Conservation (phyloP, 2,113 vertebrate species). For the Cynoglossus semilaevis region DNA sequence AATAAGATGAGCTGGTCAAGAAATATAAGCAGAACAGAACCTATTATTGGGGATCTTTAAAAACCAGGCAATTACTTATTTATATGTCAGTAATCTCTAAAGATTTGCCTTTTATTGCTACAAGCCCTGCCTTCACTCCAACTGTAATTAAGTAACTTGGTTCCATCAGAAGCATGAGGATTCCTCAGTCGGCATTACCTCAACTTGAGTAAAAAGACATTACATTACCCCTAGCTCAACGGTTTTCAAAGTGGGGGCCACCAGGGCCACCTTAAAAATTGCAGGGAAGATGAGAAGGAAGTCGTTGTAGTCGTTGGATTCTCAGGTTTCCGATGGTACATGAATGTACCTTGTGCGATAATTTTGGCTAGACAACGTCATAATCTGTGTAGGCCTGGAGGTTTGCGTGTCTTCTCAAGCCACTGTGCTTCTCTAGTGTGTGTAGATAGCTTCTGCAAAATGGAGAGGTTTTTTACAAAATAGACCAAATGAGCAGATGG, state of each 20-base stretch:
- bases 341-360: no score
- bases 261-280: slow-evolving; percentile 14
- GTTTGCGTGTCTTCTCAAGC: no score
- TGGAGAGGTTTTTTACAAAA: no score
- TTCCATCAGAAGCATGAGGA: no score
- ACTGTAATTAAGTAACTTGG: no score
- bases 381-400: no score
- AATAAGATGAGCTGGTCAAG: slow-evolving; percentile 10
- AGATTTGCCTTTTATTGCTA: slow-evolving; percentile 6
- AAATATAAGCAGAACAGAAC: background rate
- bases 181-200: slow-evolving; percentile 7
- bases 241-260: no score
- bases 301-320: no score
- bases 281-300: background rate
- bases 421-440: no score
- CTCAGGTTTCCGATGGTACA: no score
- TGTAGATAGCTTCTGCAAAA: background rate
- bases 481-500: no score
- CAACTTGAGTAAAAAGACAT: slow-evolving; percentile 14
- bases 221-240: background rate
- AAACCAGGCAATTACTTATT: slow-evolving; percentile 27
- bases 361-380: no score
- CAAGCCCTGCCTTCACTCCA: slow-evolving; percentile 11
- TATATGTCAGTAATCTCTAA: slow-evolving; percentile 10
- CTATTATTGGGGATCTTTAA: slow-evolving; percentile 4